phyloP scores from a whole-genome alignment of 2,797 vertebrate genomes.

The Molossus molossus region DNA sequence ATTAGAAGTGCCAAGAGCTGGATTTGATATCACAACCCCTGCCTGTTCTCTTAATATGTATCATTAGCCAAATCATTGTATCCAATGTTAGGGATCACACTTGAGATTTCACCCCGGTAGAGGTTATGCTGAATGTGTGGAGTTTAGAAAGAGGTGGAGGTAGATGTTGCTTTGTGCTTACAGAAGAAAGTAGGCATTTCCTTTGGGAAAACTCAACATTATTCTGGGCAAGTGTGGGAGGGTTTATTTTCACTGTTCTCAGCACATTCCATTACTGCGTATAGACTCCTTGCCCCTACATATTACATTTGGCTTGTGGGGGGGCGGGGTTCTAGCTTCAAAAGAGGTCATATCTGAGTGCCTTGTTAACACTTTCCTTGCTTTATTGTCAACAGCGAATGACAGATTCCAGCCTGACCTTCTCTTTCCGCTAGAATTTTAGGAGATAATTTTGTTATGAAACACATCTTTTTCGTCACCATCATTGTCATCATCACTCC shows the following conservation, averaged over 20 bases:
- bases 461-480: not conserved
- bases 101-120: not conserved
- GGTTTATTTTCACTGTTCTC: not conserved
- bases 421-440: not conserved
- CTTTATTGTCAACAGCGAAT: not conserved
- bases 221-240: not conserved
- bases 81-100: not conserved
- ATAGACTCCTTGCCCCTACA: not conserved
- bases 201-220: conserved; percentile 29
- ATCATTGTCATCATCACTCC: not conserved
- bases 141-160: not conserved
- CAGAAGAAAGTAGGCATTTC: not conserved
- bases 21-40: not conserved
- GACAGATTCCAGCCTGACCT: not conserved
- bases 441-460: not conserved
- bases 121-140: not conserved
- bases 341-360: not conserved
- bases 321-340: not conserved
- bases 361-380: not conserved
- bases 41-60: not conserved
- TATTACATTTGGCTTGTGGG: not conserved
- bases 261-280: not conserved
- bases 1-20: not conserved
- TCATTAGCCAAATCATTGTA: not conserved
- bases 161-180: not conserved